Evolutionary conservation across 2,797 vertebrate genomes (phyloP).

Genomic region (Muraenolepis orangiensis): DNA sequence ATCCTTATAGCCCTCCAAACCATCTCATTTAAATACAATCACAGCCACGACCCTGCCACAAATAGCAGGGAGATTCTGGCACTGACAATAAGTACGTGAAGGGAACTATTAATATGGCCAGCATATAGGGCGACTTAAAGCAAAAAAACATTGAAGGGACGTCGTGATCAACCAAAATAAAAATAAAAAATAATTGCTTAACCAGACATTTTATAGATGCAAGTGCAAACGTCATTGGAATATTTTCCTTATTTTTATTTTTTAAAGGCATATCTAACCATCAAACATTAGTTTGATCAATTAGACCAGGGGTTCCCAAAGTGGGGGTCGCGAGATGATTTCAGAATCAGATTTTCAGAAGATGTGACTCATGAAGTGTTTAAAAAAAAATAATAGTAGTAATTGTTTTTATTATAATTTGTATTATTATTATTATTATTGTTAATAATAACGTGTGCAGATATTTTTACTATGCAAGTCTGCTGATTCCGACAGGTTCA

Average conservation of each 20-base stretch:
- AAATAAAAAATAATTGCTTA: neutral
- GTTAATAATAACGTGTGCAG: too few relatives aligned
- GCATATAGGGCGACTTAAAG: constrained; percentile 29
- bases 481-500: too few relatives aligned
- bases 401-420: too few relatives aligned
- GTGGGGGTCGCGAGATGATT: too few relatives aligned
- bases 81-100: constrained; percentile 16
- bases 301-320: neutral
- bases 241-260: constrained; percentile 21
- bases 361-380: too few relatives aligned
- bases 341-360: too few relatives aligned
- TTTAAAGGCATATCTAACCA: neutral
- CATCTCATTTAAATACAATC: constrained; percentile 25
- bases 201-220: constrained; percentile 1
- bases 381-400: too few relatives aligned
- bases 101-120: constrained; percentile 24
- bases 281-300: neutral
- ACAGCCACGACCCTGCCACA: constrained; percentile 15
- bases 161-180: neutral
- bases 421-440: too few relatives aligned
- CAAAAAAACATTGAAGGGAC: constrained; percentile 29
- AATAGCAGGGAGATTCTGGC: constrained; percentile 18
- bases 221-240: constrained; percentile 13
- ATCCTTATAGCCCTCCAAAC: constrained; percentile 20
- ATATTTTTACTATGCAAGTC: too few relatives aligned